Base-by-base conservation (phyloP, 1,140 invertebrate genomes). In the Drosophila tani region DNA sequence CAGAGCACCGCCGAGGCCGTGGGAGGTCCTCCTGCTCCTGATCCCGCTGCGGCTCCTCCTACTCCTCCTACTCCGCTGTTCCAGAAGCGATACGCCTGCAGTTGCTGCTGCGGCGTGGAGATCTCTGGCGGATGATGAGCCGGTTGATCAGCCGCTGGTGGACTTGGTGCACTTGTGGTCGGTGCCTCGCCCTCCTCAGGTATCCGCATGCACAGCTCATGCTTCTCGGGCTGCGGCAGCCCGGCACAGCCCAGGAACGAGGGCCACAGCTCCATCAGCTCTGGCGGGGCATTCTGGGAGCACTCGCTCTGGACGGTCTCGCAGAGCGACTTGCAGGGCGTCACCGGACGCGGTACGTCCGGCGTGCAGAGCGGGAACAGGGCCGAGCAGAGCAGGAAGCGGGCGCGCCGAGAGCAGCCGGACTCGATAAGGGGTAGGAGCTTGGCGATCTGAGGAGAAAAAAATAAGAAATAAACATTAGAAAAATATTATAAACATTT, bases 301-400 rank as follows among this genome's bases (percentile, higher is more conserved):
- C 98, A 99, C 65, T 96, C 95, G 47, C 94, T 94, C 68, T 95
- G 94, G 1, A 98, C 97, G 46, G 95, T 95, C 80, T 97, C 95
- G 93, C 98, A 98, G 47, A 98, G 94, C 4, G 96, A 95, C 75
- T 97, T 95, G 93, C 98, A 99, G 5, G 97, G 97, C 53, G 96
- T 97, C 68, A 99, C 97, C 24, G 97, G 96, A 79, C 96, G 95
- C 35, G 95, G 94, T 76, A 98, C 96, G 90, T 98, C 96, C 84
- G 97, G 96, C 9, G 97, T 98, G 93, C 98, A 99, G 93, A 99
- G 96, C 40, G 98, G 98, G 15, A 97, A 96, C 91, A 98, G 98
- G 9, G 97, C 97, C 32, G 97, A 97, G 93, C 98, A 99, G 35
- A 99, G 94, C 93, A 99, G 97, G 88, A 98, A 97, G 77, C 96